These are phyloP conservation scores for Lepilemur ruficaudatus DNA, from an alignment of 2,797 vertebrate species.

Conservation along the genomic window DNA sequence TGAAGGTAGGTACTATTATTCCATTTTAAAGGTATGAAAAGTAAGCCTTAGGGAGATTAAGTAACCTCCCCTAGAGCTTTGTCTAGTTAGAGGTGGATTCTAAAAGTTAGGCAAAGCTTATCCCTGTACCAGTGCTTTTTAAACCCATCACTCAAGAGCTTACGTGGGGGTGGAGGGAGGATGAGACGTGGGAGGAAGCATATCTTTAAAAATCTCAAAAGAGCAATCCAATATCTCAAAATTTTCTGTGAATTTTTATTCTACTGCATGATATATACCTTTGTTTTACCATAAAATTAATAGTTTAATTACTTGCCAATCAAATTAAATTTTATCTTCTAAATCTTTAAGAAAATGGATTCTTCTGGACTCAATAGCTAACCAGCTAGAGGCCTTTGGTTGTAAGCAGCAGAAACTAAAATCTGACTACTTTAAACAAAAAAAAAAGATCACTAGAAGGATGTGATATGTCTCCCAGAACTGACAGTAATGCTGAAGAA, in stretches of 20 bases:
- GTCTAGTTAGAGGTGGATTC: neutral
- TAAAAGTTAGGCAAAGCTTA: neutral
- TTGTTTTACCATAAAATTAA: constrained; percentile 7
- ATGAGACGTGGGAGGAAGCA: neutral
- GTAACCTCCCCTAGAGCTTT: constrained; percentile 7
- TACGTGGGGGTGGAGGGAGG: neutral
- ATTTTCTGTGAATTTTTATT: constrained; percentile 26
- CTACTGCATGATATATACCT: neutral
- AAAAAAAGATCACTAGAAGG: neutral
- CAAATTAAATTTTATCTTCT: neutral
- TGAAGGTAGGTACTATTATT: neutral
- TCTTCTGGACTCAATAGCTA: neutral
- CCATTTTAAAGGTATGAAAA: neutral
- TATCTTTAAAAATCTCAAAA: constrained; percentile 23
- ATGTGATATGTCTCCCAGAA: neutral
- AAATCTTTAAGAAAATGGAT: constrained; percentile 17
- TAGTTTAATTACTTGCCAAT: constrained; percentile 26
- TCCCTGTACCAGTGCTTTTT: neutral
- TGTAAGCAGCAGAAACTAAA: constrained; percentile 34
- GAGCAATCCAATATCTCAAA: neutral
- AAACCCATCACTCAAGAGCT: constrained; percentile 16
- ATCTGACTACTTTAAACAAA: neutral
- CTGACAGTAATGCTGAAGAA: neutral
- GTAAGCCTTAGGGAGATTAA: neutral
- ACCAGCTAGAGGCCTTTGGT: neutral